Percentiles rank a stretch among this genome's conserved stretches.
Evolutionary conservation across 2,888 invertebrate species (phyloP).

Genomic region (Creontiades dilutus): DNA sequence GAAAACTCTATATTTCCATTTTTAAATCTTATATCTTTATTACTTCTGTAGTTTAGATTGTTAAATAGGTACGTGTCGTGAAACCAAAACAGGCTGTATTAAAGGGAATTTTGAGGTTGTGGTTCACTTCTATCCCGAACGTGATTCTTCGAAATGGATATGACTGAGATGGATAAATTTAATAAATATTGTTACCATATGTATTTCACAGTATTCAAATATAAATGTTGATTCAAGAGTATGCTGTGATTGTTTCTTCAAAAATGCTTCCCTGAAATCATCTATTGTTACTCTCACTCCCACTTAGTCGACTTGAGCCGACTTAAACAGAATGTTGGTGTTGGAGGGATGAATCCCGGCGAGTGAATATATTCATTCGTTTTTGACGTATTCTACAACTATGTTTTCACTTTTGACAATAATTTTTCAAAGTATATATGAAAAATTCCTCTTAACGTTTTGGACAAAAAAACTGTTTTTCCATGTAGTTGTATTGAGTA

Average conservation of each 20-base stretch:
- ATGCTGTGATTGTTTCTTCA: not conserved
- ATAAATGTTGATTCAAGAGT: conserved; percentile 8
- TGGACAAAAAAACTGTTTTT: too few species aligned
- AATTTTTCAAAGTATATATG: too few species aligned
- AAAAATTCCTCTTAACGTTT: too few species aligned
- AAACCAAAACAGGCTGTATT: conserved; percentile 9
- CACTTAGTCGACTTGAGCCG: too few species aligned
- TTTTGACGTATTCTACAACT: too few species aligned
- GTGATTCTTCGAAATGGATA: conserved; percentile 9
- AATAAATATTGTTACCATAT: not conserved
- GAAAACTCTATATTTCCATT: not conserved
- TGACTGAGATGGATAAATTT: not conserved
- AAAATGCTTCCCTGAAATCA: too few species aligned
- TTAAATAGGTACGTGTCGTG: not conserved
- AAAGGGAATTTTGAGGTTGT: not conserved
- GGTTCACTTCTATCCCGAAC: conserved; percentile 1
- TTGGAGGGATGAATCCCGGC: too few species aligned
- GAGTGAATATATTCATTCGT: too few species aligned
- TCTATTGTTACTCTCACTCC: too few species aligned
- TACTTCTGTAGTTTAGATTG: not conserved
- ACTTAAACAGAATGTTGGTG: too few species aligned
- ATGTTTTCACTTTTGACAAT: too few species aligned
- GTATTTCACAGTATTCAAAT: not conserved
- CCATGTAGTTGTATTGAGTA: too few species aligned
- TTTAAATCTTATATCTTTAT: not conserved